Conservation (phyloP, 2,797 vertebrate genomes). For the Setipinna tenuifilis region DNA sequence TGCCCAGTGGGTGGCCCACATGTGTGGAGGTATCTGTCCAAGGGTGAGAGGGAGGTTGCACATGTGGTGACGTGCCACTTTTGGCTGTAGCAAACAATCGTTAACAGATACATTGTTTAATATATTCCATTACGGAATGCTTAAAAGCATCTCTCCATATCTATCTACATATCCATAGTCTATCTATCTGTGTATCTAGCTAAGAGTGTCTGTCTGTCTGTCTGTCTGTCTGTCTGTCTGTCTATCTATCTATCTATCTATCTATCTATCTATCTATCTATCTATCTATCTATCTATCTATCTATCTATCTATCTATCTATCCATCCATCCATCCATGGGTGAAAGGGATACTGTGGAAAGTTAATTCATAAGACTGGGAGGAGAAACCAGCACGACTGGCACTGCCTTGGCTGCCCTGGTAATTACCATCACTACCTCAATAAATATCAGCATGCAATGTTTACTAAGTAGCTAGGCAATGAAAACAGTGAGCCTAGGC, state of each 20-base stretch:
- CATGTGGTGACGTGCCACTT: not conserved
- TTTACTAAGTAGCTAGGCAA: constrained; percentile 25
- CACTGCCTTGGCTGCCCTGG: not conserved
- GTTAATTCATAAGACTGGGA: not conserved
- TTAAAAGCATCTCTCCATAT: not conserved
- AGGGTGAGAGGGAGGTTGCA: constrained; percentile 49
- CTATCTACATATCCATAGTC: not conserved
- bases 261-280: not conserved
- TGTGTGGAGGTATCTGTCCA: constrained; percentile 65
- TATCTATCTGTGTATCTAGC: not conserved
- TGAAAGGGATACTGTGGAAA: not conserved
- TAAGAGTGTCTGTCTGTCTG: not conserved
- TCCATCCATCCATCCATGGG: not conserved
- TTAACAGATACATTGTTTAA: too few species aligned
- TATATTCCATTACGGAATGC: not conserved
- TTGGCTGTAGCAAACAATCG: too few species aligned
- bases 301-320: not conserved
- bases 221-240: not conserved
- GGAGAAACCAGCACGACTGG: not conserved
- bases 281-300: not conserved
- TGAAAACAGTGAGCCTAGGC: not conserved
- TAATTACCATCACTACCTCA: constrained; percentile 3
- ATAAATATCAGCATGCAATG: constrained; percentile 22
- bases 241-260: not conserved
- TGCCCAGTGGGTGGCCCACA: constrained; percentile 69